Conservation (phyloP, 2,113 vertebrate genomes). For the Eulacestoma nigropectus region DNA sequence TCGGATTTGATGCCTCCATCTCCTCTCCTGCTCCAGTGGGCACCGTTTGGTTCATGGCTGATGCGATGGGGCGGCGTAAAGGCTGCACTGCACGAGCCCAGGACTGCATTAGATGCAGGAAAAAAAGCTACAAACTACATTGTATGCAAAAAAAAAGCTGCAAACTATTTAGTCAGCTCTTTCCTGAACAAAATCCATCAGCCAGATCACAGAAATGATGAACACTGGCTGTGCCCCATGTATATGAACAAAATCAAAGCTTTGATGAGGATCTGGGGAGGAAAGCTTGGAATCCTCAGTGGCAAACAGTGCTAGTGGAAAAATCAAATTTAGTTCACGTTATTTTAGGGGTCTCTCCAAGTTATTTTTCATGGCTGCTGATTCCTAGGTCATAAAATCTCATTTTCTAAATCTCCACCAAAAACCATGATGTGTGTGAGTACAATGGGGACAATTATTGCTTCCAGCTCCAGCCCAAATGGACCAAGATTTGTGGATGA, state of each 20-base stretch:
- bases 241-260: background rate
- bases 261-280: background rate
- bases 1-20: background rate
- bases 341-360: background rate
- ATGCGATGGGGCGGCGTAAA: fast-evolving
- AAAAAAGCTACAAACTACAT: background rate
- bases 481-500: background rate
- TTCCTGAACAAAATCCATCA: background rate
- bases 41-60: background rate
- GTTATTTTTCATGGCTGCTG: background rate
- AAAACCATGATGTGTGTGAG: background rate
- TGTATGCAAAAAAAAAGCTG: background rate
- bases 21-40: background rate
- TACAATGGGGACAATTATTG: background rate
- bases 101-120: background rate
- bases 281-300: background rate
- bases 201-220: background rate
- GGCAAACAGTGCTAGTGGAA: background rate
- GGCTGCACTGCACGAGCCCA: background rate
- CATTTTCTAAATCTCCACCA: background rate
- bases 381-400: background rate
- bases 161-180: background rate
- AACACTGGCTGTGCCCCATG: background rate
- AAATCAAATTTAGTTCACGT: background rate
- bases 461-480: background rate